Conservation (phyloP, 2,797 vertebrate species). For the Tadarida brasiliensis region DNA sequence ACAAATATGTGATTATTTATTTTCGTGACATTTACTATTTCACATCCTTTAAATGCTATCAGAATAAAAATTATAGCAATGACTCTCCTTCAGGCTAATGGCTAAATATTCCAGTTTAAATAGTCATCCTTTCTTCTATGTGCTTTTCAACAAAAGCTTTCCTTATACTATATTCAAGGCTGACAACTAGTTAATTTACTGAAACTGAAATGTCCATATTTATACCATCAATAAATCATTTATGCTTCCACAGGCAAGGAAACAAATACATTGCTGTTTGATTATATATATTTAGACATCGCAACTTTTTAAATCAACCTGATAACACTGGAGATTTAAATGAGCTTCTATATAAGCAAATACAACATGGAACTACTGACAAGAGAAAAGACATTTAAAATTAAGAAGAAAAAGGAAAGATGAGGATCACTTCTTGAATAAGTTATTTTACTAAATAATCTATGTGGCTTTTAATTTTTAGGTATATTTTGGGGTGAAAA, state of each 20-base stretch:
- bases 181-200: slow-evolving; percentile 77
- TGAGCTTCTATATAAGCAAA: slow-evolving; percentile 8
- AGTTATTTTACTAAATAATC: slow-evolving; percentile 40
- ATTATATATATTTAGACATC: slow-evolving; percentile 11
- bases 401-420: not conserved
- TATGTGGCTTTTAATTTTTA: slow-evolving; percentile 25
- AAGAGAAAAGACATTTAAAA: slow-evolving; percentile 14
- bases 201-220: slow-evolving; percentile 56
- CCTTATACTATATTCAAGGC: slow-evolving; percentile 51
- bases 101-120: slow-evolving; percentile 62
- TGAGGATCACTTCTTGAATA: not conserved
- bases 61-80: slow-evolving; percentile 76
- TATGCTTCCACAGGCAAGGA: slow-evolving; percentile 40
- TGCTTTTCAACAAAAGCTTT: slow-evolving; percentile 73
- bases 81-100: slow-evolving; percentile 62
- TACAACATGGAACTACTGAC: not conserved
- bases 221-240: slow-evolving; percentile 78
- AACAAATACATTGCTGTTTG: slow-evolving; percentile 70
- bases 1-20: slow-evolving; percentile 61
- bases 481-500: not conserved
- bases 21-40: slow-evolving; percentile 63
- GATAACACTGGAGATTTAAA: slow-evolving; percentile 32
- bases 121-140: slow-evolving; percentile 50
- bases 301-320: slow-evolving; percentile 28
- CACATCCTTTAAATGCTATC: slow-evolving; percentile 46